Percentiles rank a stretch among this genome's conserved stretches.
These are phyloP conservation scores for Campaea margaritaria DNA, from an alignment of 2,888 invertebrate genomes.

Conservation along the genomic window DNA sequence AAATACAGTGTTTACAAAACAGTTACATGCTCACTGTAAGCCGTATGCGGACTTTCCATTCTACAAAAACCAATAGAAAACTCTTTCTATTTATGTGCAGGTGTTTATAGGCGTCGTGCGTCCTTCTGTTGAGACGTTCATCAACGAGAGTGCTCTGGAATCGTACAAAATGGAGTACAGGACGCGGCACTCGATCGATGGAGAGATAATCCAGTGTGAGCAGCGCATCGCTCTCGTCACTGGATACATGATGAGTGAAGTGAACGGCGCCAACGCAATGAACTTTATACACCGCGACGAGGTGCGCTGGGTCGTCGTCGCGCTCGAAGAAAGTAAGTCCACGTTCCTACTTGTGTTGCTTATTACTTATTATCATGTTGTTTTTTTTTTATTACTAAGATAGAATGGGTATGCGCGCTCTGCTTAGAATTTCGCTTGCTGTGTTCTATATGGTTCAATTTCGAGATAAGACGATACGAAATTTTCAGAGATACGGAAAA, in stretches of 20 bases:
- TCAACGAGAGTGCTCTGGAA: conserved; percentile 69
- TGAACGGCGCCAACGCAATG: conserved; percentile 94
- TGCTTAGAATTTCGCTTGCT: too few relatives aligned
- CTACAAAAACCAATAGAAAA: neutral
- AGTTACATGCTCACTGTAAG: too few relatives aligned
- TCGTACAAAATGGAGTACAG: conserved; percentile 91
- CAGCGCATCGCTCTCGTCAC: conserved; percentile 95
- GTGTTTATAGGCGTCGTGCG: conserved; percentile 89
- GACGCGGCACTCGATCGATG: conserved; percentile 94
- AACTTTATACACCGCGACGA: conserved; percentile 95
- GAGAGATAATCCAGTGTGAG: conserved; percentile 94
- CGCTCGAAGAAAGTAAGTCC: conserved; percentile 89
- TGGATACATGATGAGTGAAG: conserved; percentile 95
- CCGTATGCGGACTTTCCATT: neutral
- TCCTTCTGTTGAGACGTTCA: conserved; percentile 86
- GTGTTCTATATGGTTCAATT: too few relatives aligned
- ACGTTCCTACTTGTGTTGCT: too few relatives aligned
- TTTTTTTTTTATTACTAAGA: too few relatives aligned
- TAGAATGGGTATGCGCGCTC: too few relatives aligned
- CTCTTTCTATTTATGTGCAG: conserved; percentile 44
- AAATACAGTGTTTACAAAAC: too few relatives aligned
- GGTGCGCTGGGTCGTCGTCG: conserved; percentile 94
- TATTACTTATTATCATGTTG: too few relatives aligned
- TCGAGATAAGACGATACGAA: too few relatives aligned
- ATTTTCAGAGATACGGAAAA: too few relatives aligned